Evolutionary conservation across 2,888 invertebrate genomes (phyloP).

Genomic region (Callinectes sapidus): DNA sequence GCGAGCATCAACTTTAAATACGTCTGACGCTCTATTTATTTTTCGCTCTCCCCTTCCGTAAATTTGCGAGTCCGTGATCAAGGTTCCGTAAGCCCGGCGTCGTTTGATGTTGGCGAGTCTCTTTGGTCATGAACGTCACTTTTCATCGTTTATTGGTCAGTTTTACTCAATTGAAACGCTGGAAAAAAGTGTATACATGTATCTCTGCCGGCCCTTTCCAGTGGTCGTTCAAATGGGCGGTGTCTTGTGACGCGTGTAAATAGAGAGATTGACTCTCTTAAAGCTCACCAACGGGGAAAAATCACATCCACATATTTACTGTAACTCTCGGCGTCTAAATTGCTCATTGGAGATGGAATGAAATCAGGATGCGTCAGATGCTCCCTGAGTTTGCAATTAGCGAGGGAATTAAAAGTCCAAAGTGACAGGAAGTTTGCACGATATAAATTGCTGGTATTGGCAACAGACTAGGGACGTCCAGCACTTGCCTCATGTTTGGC

Average conservation of each 20-base stretch:
- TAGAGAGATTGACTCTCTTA: conserved; percentile 9
- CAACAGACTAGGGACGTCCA: not conserved
- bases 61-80: conserved; percentile 2
- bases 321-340: conserved; percentile 22
- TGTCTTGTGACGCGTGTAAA: conserved; percentile 22
- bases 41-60: conserved; percentile 1
- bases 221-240: not conserved
- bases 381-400: conserved; percentile 48
- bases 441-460: conserved; percentile 40
- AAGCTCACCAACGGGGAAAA: not conserved
- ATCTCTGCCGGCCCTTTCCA: not conserved
- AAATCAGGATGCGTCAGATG: conserved; percentile 28
- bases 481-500: not conserved
- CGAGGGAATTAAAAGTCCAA: conserved; percentile 47
- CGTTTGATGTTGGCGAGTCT: conserved; percentile 23
- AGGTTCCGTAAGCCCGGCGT: not conserved
- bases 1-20: not conserved
- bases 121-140: conserved; percentile 18
- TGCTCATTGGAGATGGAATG: conserved; percentile 31
- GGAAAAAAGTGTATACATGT: not conserved
- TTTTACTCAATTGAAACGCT: not conserved
- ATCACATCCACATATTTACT: conserved; percentile 30
- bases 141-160: not conserved
- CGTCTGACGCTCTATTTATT: not conserved
- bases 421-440: conserved; percentile 50